Evolutionary conservation across 2,888 invertebrate genomes (phyloP).

Genomic region (Entomobrya proxima): DNA sequence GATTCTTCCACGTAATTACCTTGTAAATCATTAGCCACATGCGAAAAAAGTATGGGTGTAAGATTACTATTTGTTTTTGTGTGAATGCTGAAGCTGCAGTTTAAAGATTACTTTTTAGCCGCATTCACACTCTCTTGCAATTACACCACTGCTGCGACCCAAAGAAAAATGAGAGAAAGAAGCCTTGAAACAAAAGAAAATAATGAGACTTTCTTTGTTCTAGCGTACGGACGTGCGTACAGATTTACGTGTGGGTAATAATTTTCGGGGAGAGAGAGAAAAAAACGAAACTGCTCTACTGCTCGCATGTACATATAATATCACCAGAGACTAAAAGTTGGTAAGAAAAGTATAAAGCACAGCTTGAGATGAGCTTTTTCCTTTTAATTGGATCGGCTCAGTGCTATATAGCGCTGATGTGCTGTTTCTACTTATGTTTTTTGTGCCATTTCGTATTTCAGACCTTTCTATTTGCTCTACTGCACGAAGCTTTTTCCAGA

Average conservation of each 20-base stretch:
- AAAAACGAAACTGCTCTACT: no score
- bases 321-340: not conserved
- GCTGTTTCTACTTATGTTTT: not conserved
- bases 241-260: no score
- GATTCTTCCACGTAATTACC: conserved; percentile 15
- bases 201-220: not conserved
- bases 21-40: conserved; percentile 21
- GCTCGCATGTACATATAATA: not conserved
- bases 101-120: not conserved
- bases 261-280: no score
- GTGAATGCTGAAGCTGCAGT: not conserved
- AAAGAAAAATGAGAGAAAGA: not conserved
- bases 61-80: conserved; percentile 28
- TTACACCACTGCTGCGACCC: no score
- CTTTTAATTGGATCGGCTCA: conserved; percentile 9
- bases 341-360: not conserved
- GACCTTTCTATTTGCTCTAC: no score
- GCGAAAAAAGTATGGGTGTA: not conserved
- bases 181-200: not conserved
- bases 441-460: not conserved
- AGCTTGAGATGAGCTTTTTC: not conserved
- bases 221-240: not conserved
- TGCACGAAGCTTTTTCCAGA: not conserved
- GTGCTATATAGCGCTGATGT: no score
- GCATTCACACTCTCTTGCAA: not conserved